Base-by-base conservation (phyloP, 1,140 invertebrate species). In the Bombus haemorrhoidalis region DNA sequence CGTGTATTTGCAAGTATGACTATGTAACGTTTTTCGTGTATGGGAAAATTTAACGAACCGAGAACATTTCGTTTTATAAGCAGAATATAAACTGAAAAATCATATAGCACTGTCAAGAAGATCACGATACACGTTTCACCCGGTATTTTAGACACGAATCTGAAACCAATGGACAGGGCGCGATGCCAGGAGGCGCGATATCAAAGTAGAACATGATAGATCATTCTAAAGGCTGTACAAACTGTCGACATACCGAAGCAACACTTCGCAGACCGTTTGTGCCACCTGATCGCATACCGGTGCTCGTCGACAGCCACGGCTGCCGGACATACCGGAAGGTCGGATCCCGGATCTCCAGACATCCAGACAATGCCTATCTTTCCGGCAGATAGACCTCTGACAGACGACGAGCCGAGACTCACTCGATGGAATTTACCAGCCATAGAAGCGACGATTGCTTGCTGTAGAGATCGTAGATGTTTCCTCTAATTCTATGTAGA, bases 211-310 rank as follows among this genome's bases (percentile, higher is more conserved):
- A 74, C 76, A 77, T 73, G 82, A 86, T 81, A 75, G 83, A 86
- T 86, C 83, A 82, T 69, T 69, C 43, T 66, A 71, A 83, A 64
- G 76, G 43, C 72, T 43, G 86, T 86, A 85, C 81, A 83, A 92
- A 89, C 92, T 90, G 89, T 92, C 90, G 83, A 85, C 91, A 93
- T 92, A 90, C 93, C 91, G 81, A 78, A 41, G 85, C 90, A 90
- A 93, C 91, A 91, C 90, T 90, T 88, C 89, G 86, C 85, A 91
- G 88, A 89, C 86, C 89, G 90, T 91, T 93, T 91, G 90, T 79
- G 89, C 84, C 89, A 91, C 88, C 85, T 91, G 78, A 84, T 85
- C 89, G 90, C 89, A 92, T 92, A 90, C 91, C 91, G 74, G 85
- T 81, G 88, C 81, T 83, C 80, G 81, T 85, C 80, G 85, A 83